A percentile compares a stretch with the other conserved stretches of the same genome.
phyloP scores from a whole-genome alignment of 2,888 invertebrate genomes.

The Boloria selene region DNA sequence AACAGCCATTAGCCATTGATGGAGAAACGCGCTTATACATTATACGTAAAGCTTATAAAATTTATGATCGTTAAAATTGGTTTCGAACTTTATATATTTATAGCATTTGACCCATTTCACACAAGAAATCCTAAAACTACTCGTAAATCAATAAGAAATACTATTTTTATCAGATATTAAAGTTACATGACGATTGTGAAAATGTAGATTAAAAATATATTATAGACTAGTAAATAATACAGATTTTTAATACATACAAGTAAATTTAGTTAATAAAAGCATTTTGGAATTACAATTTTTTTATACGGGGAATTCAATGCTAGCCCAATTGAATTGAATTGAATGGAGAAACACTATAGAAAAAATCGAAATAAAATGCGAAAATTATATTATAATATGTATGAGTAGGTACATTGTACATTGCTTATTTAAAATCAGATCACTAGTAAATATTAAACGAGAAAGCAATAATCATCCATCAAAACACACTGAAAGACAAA shows the following conservation, averaged over 20 bases:
- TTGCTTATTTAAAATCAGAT: neutral
- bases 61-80: conserved; percentile 19
- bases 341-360: no score
- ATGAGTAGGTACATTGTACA: neutral
- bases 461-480: conserved; percentile 15
- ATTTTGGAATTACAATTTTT: no score
- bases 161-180: conserved; percentile 5
- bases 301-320: no score
- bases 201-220: neutral
- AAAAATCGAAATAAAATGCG: no score
- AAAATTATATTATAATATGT: neutral
- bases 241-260: no score
- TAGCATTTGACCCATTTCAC: conserved; percentile 12
- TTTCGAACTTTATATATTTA: conserved; percentile 12
- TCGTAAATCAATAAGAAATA: conserved; percentile 14
- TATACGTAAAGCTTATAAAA: conserved; percentile 15
- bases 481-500: conserved; percentile 24
- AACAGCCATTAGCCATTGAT: conserved; percentile 16
- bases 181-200: neutral
- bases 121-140: conserved; percentile 7
- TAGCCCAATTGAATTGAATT: no score
- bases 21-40: conserved; percentile 10
- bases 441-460: neutral
- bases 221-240: no score
- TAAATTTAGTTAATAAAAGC: no score